A percentile compares a stretch with the other conserved stretches of the same genome.
These are phyloP conservation scores for Bujurquina vittata DNA, from an alignment of 2,113 vertebrate genomes.

Conservation along the genomic window DNA sequence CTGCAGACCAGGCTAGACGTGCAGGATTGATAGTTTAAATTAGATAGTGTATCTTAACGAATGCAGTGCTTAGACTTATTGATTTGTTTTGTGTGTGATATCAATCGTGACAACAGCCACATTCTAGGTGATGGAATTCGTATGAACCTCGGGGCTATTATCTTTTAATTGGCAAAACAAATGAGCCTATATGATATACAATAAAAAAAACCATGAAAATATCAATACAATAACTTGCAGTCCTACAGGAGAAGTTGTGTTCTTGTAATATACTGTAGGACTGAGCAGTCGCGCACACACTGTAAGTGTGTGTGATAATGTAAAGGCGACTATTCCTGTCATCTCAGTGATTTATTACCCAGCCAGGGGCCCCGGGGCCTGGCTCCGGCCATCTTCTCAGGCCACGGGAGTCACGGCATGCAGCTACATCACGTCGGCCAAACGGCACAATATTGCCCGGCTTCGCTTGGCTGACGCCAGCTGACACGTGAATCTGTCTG, in stretches of 20 bases:
- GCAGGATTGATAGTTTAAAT: slow-evolving; percentile 78
- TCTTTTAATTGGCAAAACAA: slow-evolving; percentile 52
- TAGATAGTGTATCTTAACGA: slow-evolving; percentile 64
- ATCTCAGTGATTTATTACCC: slow-evolving; percentile 77
- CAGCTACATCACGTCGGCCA: slow-evolving; percentile 62
- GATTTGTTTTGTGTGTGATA: slow-evolving; percentile 70
- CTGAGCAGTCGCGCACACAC: slow-evolving; percentile 9
- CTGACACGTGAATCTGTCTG: slow-evolving; percentile 74
- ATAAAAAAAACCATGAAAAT: slow-evolving; percentile 23
- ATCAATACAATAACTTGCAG: slow-evolving; percentile 15
- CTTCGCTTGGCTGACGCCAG: slow-evolving; percentile 69
- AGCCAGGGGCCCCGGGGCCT: slow-evolving; percentile 43
- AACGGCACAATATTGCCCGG: slow-evolving; percentile 70
- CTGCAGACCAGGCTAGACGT: slow-evolving; percentile 48
- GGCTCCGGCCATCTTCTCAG: slow-evolving; percentile 43
- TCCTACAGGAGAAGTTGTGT: background rate
- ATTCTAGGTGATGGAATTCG: slow-evolving; percentile 40
- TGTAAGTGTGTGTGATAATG: slow-evolving; percentile 38
- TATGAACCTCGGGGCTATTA: slow-evolving; percentile 28
- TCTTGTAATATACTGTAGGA: slow-evolving; percentile 20
- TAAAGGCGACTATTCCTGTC: slow-evolving; percentile 72
- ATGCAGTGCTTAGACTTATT: slow-evolving; percentile 66
- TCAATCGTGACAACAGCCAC: slow-evolving; percentile 56
- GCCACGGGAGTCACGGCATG: slow-evolving; percentile 58
- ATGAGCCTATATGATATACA: slow-evolving; percentile 17